Percentiles rank a stretch among this genome's conserved stretches.
Evolutionary conservation across 1,140 invertebrate species (phyloP).

Genomic region (Heliconius melpomene): DNA sequence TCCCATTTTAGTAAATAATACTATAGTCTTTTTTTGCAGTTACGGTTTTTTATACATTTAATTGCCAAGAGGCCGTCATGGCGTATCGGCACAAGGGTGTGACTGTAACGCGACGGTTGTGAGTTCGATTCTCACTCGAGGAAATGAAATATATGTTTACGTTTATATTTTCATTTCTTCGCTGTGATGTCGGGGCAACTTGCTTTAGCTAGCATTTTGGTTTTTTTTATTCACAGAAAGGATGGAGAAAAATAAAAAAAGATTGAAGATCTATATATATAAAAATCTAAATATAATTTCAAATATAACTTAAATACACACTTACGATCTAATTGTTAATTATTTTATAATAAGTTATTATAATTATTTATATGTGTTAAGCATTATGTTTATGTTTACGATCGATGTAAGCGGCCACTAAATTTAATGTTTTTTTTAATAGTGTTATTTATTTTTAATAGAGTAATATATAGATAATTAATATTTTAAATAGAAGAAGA

Average conservation of each 20-base stretch:
- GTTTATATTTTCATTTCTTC: too few relatives aligned
- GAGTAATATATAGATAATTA: not conserved
- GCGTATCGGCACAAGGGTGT: too few relatives aligned
- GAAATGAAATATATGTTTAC: too few relatives aligned
- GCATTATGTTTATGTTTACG: not conserved
- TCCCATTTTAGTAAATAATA: too few relatives aligned
- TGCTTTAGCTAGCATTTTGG: too few relatives aligned
- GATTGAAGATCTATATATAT: not conserved
- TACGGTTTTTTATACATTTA: too few relatives aligned
- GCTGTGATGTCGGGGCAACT: too few relatives aligned
- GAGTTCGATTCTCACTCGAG: too few relatives aligned
- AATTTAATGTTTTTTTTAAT: not conserved
- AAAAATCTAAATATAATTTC: not conserved
- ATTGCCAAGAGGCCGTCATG: too few relatives aligned
- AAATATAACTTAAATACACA: not conserved
- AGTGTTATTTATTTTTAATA: not conserved
- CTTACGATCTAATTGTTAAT: not conserved
- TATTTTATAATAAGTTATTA: conserved; percentile 18
- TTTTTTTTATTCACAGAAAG: not conserved
- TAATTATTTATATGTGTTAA: not conserved
- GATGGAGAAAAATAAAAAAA: not conserved
- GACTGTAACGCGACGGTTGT: too few relatives aligned
- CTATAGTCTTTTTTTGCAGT: too few relatives aligned
- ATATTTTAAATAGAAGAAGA: not conserved
- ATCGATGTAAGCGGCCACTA: conserved; percentile 13